Conservation (phyloP, 2,797 vertebrate species). For the Ctenochaetus hawaiiensis region DNA sequence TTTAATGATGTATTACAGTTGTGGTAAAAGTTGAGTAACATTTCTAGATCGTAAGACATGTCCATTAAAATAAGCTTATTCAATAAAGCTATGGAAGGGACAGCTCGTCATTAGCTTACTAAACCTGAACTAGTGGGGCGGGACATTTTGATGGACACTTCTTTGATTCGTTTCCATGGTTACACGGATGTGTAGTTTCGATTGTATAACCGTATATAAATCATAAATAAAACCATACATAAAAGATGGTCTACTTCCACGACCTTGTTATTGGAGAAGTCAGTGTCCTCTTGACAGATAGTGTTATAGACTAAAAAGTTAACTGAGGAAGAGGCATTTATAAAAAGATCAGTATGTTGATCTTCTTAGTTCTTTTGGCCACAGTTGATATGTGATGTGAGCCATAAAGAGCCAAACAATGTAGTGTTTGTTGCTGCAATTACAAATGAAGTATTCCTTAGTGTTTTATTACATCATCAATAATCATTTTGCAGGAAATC, state of each 20-base stretch:
- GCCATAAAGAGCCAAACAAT: background rate
- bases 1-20: background rate
- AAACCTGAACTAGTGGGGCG: background rate
- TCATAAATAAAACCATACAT: background rate
- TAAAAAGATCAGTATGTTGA: background rate
- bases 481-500: background rate
- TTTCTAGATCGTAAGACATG: background rate
- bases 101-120: background rate
- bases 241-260: background rate
- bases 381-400: background rate
- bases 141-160: slow-evolving; percentile 31
- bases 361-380: background rate
- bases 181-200: background rate
- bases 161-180: background rate
- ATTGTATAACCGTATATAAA: background rate
- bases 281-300: background rate
- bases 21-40: background rate
- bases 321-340: background rate
- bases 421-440: background rate
- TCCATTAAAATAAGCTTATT: background rate
- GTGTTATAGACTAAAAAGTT: background rate
- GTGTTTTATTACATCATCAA: background rate
- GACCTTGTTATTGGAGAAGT: no score
- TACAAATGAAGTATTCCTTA: background rate
- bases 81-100: background rate